Evolutionary conservation across 2,797 vertebrate species (phyloP).

Genomic region (Acestrorhynchus altus): DNA sequence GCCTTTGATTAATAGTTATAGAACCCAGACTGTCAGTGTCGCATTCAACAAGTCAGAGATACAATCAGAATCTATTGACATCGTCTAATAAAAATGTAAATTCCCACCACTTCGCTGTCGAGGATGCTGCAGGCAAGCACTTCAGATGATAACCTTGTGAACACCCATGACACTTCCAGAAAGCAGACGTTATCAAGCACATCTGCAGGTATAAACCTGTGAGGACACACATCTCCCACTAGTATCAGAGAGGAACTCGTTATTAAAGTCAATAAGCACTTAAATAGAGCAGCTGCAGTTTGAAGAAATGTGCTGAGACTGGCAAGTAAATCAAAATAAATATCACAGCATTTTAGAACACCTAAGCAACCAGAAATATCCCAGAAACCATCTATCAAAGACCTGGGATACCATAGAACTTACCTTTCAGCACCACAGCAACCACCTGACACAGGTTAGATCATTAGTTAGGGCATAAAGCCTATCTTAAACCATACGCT

Average conservation of each 20-base stretch:
- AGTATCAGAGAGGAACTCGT: background rate
- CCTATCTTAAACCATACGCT: too few relatives aligned
- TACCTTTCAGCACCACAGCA: too few relatives aligned
- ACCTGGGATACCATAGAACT: too few relatives aligned
- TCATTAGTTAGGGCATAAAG: too few relatives aligned
- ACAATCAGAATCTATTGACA: slow-evolving; percentile 41
- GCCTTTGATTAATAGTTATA: slow-evolving; percentile 36
- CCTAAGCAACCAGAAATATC: too few relatives aligned
- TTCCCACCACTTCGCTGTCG: slow-evolving; percentile 13
- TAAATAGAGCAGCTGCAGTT: background rate
- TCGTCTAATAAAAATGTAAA: slow-evolving; percentile 59
- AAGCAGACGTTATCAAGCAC: background rate
- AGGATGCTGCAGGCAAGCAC: slow-evolving; percentile 14
- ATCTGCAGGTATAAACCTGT: background rate
- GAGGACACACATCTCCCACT: background rate
- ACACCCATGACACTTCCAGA: slow-evolving; percentile 1
- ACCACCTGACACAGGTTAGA: too few relatives aligned
- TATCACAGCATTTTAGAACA: too few relatives aligned
- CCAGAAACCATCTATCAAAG: too few relatives aligned
- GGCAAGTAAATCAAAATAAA: background rate
- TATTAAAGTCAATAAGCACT: background rate
- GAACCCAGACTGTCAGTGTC: slow-evolving; percentile 24
- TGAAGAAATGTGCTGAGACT: background rate
- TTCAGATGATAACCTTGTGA: slow-evolving; percentile 28
- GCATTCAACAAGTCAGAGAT: slow-evolving; percentile 50